These are phyloP conservation scores for Caenorhabditis sp. DNA, from an alignment of 2,888 invertebrate species.

Conservation along the genomic window DNA sequence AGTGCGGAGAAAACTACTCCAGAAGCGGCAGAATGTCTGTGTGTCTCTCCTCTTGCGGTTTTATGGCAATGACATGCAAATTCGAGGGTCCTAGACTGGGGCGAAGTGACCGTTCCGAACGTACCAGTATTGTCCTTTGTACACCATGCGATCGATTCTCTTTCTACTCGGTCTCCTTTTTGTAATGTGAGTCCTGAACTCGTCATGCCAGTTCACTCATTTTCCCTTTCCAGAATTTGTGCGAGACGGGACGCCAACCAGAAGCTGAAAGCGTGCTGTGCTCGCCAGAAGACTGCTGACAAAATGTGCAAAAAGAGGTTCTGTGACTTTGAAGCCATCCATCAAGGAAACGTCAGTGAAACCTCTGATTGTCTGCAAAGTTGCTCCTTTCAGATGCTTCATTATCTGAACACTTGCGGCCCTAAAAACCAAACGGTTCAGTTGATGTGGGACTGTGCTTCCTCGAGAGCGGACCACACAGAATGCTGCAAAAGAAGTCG, in stretches of 20 bases:
- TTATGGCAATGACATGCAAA: constrained; percentile 40
- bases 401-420: constrained; percentile 72
- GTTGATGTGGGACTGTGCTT: constrained; percentile 77
- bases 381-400: constrained; percentile 61
- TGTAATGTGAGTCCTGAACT: constrained; percentile 14
- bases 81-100: constrained; percentile 1
- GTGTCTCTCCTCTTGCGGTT: constrained; percentile 6
- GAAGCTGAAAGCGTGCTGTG: constrained; percentile 75
- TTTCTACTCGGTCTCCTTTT: constrained; percentile 5
- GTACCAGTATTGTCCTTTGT: constrained; percentile 2
- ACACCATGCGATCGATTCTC: constrained; percentile 8
- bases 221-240: background rate
- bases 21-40: background rate
- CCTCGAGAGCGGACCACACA: constrained; percentile 73
- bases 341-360: constrained; percentile 71
- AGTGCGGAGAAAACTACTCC: constrained; percentile 6
- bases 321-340: constrained; percentile 75
- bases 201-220: too few species aligned
- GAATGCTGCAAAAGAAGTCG: constrained; percentile 73
- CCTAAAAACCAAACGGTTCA: constrained; percentile 72
- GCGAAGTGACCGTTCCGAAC: background rate
- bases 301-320: constrained; percentile 74
- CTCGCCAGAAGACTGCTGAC: constrained; percentile 74
- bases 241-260: constrained; percentile 66
- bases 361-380: background rate